A percentile compares a stretch with the other conserved stretches of the same genome.
These are phyloP conservation scores for Euphydryas editha DNA, from an alignment of 2,888 invertebrate species.

Conservation along the genomic window DNA sequence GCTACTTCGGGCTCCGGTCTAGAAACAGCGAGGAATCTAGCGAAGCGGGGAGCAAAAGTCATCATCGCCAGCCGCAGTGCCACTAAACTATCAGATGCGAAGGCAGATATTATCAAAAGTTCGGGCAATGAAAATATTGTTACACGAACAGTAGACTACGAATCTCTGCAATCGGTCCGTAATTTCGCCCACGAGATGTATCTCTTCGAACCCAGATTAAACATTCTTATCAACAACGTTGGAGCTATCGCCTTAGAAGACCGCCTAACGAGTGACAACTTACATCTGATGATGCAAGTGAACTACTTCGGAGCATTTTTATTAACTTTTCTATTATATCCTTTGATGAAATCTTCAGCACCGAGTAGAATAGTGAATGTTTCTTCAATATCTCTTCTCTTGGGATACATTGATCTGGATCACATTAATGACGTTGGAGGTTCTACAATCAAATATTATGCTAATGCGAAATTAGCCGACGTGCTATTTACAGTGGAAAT, in stretches of 20 bases:
- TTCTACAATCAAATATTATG: constrained; percentile 83
- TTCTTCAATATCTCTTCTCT: constrained; percentile 84
- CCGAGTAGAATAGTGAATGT: constrained; percentile 67
- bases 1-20: constrained; percentile 66
- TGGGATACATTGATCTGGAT: constrained; percentile 87
- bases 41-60: constrained; percentile 80
- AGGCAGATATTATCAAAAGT: constrained; percentile 49
- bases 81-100: constrained; percentile 54
- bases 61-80: constrained; percentile 82
- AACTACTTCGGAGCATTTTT: constrained; percentile 69
- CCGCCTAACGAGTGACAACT: constrained; percentile 82
- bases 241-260: constrained; percentile 71
- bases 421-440: constrained; percentile 88
- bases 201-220: constrained; percentile 72
- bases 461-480: constrained; percentile 70
- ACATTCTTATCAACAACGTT: constrained; percentile 74
- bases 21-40: constrained; percentile 67
- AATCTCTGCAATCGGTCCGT: constrained; percentile 79
- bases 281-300: constrained; percentile 85
- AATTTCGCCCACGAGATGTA: constrained; percentile 83
- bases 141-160: constrained; percentile 74
- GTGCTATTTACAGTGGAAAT: constrained; percentile 80
- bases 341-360: constrained; percentile 58
- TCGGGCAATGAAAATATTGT: constrained; percentile 55
- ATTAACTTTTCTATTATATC: constrained; percentile 63